These are phyloP conservation scores for Onychomys leucogaster DNA, from an alignment of 2,797 vertebrate genomes.

Conservation along the genomic window DNA sequence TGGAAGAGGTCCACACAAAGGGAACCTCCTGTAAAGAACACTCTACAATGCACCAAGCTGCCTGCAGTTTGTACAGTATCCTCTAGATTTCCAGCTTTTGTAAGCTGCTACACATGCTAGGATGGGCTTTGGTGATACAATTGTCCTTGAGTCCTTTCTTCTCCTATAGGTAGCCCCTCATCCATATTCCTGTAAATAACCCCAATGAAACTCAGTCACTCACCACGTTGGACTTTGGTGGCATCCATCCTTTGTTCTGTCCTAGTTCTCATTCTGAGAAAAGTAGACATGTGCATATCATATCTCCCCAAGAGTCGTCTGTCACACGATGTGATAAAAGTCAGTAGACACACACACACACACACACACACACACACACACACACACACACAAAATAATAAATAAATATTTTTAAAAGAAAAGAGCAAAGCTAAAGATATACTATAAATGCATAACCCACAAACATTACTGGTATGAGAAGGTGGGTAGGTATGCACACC, in stretches of 20 bases:
- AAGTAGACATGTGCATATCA: neutral
- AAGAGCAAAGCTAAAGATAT: conserved; percentile 15
- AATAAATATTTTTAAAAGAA: neutral
- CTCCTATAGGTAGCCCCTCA: no score
- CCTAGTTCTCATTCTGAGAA: neutral
- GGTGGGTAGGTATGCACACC: neutral
- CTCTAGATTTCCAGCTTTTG: neutral
- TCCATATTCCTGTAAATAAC: no score
- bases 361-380: neutral
- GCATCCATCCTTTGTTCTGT: neutral
- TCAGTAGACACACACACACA: neutral
- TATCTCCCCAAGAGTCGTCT: neutral
- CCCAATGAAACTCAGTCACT: neutral
- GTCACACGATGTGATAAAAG: neutral
- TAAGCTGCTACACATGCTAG: neutral
- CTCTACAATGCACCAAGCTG: neutral
- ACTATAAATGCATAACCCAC: neutral
- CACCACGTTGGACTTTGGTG: neutral
- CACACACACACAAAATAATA: neutral
- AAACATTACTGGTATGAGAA: neutral
- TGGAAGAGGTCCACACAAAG: neutral
- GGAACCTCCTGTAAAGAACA: neutral
- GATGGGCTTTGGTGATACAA: neutral
- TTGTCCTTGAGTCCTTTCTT: neutral
- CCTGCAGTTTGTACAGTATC: no score